Conservation (phyloP, 2,888 invertebrate genomes). For the Protophormia terraenovae region DNA sequence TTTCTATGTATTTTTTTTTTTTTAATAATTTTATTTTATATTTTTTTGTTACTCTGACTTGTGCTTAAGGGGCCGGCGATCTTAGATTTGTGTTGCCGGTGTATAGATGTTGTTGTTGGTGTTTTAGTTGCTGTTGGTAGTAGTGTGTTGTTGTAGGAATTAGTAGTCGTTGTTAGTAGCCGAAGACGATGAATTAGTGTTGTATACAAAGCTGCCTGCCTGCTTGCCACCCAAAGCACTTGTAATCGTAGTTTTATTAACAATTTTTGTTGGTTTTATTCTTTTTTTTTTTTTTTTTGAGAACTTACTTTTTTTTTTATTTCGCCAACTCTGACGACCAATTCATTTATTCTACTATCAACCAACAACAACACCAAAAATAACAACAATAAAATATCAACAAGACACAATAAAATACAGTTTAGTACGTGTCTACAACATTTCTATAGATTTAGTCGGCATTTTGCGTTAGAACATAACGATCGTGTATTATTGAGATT, state of each 20-base stretch:
- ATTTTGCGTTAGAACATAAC: conserved; percentile 74
- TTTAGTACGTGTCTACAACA: conserved; percentile 79
- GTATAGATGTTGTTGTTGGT: not conserved
- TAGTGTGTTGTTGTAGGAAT: conserved; percentile 13
- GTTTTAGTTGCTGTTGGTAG: conserved; percentile 2
- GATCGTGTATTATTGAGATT: conserved; percentile 52
- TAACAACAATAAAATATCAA: conserved; percentile 23
- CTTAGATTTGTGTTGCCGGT: conserved; percentile 23
- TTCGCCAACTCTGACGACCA: conserved; percentile 53
- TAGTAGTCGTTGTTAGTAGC: conserved; percentile 9
- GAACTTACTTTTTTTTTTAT: not conserved
- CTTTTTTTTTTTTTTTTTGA: not conserved
- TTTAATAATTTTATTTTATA: not conserved
- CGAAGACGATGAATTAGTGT: conserved; percentile 46
- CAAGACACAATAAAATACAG: conserved; percentile 69
- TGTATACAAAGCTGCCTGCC: conserved; percentile 7
- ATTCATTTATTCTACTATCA: conserved; percentile 54
- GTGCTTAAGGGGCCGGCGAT: conserved; percentile 49
- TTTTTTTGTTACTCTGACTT: conserved; percentile 3
- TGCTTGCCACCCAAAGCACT: conserved; percentile 36
- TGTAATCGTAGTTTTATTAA: conserved; percentile 58
- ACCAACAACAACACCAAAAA: conserved; percentile 36
- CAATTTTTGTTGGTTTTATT: conserved; percentile 50
- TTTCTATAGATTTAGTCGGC: conserved; percentile 78
- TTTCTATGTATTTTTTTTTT: conserved; percentile 13